A percentile compares a stretch with the other conserved stretches of the same genome.
phyloP scores from a whole-genome alignment of 2,797 vertebrate genomes.

The Sebastes steindachneri region DNA sequence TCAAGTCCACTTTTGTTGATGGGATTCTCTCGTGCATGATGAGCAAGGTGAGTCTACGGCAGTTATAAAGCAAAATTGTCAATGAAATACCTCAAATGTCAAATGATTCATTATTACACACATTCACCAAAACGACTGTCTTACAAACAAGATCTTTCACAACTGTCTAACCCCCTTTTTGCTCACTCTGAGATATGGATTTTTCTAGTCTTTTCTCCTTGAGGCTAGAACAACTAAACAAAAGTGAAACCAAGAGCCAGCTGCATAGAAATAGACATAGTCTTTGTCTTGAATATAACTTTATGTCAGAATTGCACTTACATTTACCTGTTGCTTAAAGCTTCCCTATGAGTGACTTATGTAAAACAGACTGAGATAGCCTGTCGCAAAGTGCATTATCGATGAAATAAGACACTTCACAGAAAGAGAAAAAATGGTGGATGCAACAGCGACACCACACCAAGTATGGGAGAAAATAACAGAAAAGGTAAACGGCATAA shows the following conservation, averaged over 20 bases:
- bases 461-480: too few species aligned
- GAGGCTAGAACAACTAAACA: neutral
- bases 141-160: neutral
- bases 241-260: neutral
- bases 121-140: neutral
- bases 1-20: constrained; percentile 93
- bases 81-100: neutral
- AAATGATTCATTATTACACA: neutral
- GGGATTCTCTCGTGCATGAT: constrained; percentile 86
- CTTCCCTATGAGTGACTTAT: too few species aligned
- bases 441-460: too few species aligned
- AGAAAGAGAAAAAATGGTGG: too few species aligned
- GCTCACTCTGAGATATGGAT: neutral
- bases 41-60: constrained; percentile 83
- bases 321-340: too few species aligned
- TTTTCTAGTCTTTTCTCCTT: constrained; percentile 6
- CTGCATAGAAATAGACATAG: too few species aligned
- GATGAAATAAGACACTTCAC: too few species aligned
- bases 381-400: too few species aligned
- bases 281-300: too few species aligned
- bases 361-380: too few species aligned
- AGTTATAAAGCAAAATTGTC: neutral
- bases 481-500: too few species aligned
- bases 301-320: too few species aligned
- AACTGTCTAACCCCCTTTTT: neutral